A percentile compares a stretch with the other conserved stretches of the same genome.
phyloP scores from a whole-genome alignment of 2,888 invertebrate genomes.

The Artemia sp. region DNA sequence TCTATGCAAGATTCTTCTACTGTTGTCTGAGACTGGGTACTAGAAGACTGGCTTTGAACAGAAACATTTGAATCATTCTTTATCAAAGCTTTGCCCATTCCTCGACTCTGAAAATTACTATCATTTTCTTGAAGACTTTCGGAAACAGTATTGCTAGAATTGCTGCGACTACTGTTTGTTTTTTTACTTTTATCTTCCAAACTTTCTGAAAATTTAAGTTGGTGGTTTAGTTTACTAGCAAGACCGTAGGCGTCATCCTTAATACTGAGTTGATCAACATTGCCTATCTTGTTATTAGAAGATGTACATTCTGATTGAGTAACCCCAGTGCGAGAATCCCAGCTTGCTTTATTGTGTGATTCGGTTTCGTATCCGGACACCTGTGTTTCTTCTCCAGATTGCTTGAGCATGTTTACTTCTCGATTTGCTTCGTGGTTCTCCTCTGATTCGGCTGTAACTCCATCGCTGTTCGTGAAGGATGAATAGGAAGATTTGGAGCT shows the following conservation, averaged over 20 bases:
- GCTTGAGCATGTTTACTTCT: neutral
- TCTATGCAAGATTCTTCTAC: constrained; percentile 2
- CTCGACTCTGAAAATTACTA: neutral
- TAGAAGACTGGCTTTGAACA: constrained; percentile 3
- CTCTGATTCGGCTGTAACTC: constrained; percentile 10
- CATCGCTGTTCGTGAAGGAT: constrained; percentile 6
- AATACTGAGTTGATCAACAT: neutral
- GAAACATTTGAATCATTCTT: neutral
- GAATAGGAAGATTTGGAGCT: constrained; percentile 7
- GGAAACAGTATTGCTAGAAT: constrained; percentile 1
- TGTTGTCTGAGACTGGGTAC: neutral
- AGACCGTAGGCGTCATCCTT: neutral
- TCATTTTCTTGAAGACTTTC: neutral
- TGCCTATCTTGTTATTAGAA: constrained; percentile 1
- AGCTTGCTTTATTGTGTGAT: constrained; percentile 2
- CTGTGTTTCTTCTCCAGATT: neutral
- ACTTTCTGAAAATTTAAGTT: neutral
- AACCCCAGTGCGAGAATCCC: constrained; percentile 12
- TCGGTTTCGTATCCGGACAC: neutral
- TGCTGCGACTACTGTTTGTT: neutral
- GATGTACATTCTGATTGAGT: constrained; percentile 4
- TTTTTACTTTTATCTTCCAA: neutral
- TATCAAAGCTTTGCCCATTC: neutral
- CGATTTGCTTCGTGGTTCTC: constrained; percentile 11
- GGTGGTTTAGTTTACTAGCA: neutral